Evolutionary conservation across 1,140 invertebrate genomes (phyloP).

Genomic region (Leguminivora glycinivorella): DNA sequence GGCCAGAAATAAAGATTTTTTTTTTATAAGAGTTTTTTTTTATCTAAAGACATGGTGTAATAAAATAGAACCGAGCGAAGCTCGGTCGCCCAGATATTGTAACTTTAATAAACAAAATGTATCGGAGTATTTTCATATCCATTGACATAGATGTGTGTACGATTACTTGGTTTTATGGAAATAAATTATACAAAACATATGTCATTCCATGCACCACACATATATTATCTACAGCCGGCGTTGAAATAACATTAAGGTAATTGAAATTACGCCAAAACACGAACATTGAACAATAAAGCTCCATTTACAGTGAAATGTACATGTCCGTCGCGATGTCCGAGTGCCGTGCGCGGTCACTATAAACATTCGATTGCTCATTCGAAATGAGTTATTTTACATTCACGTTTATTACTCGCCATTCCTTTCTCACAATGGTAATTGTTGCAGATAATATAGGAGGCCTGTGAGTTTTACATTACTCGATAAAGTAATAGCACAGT

Average conservation of each 20-base stretch:
- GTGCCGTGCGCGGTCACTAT: conserved; percentile 29
- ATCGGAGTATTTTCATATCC: too few relatives aligned
- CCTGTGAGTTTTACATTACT: too few relatives aligned
- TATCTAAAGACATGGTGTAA: too few relatives aligned
- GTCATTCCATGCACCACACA: conserved; percentile 14
- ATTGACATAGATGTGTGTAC: too few relatives aligned
- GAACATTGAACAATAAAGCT: conserved; percentile 45
- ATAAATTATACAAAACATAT: too few relatives aligned
- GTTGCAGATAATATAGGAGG: background rate
- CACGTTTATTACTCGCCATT: conserved; percentile 10
- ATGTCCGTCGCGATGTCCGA: conserved; percentile 24
- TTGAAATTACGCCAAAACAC: conserved; percentile 43
- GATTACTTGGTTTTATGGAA: too few relatives aligned
- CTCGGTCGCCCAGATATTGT: too few relatives aligned
- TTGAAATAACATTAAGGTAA: conserved; percentile 13
- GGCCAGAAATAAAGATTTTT: too few relatives aligned
- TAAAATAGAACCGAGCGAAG: too few relatives aligned
- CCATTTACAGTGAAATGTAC: conserved; percentile 45
- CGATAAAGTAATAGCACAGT: too few relatives aligned
- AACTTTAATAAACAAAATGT: too few relatives aligned
- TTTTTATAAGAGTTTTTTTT: too few relatives aligned
- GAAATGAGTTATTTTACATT: conserved; percentile 30
- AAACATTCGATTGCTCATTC: conserved; percentile 31
- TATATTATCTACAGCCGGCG: background rate
- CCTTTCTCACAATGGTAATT: background rate